These are phyloP conservation scores for Onchidella celtica DNA, from an alignment of 2,888 invertebrate genomes.

Conservation along the genomic window DNA sequence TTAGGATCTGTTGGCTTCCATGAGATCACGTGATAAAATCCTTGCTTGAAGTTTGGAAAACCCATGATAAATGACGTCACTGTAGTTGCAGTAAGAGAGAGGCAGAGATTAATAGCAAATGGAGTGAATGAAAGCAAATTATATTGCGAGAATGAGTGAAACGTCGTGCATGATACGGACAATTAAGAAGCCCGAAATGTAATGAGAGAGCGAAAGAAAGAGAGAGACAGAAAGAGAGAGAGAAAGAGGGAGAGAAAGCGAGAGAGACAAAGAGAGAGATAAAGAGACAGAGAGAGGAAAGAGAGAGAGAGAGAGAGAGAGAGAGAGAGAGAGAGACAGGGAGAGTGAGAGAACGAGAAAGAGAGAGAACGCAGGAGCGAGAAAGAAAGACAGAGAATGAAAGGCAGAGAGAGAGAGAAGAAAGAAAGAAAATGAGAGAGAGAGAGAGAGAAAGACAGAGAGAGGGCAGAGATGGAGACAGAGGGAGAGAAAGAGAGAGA, in stretches of 20 bases:
- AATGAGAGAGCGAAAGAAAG: not conserved
- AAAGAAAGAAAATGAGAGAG: not conserved
- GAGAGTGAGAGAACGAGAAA: not conserved
- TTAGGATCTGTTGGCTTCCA: no score
- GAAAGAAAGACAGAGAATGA: not conserved
- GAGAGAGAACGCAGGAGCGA: not conserved
- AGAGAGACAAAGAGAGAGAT: not conserved
- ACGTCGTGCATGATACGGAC: no score
- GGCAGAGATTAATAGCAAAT: no score
- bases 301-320: not conserved
- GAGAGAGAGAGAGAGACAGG: not conserved
- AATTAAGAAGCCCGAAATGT: no score
- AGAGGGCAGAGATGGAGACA: not conserved
- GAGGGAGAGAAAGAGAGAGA: not conserved
- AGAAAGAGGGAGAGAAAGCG: not conserved
- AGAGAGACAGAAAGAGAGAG: not conserved
- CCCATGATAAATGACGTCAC: no score
- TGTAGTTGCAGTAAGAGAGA: no score
- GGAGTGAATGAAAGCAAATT: no score
- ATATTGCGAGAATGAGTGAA: no score
- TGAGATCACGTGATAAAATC: no score
- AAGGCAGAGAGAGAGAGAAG: not conserved
- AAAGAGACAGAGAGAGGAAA: not conserved
- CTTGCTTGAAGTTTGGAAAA: no score
- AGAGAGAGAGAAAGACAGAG: constrained; percentile 33